Evolutionary conservation across 1,140 invertebrate genomes (phyloP), one percentile per base, ranked within the genome.

Genomic region (Stratiolaelaps scimitus): DNA sequence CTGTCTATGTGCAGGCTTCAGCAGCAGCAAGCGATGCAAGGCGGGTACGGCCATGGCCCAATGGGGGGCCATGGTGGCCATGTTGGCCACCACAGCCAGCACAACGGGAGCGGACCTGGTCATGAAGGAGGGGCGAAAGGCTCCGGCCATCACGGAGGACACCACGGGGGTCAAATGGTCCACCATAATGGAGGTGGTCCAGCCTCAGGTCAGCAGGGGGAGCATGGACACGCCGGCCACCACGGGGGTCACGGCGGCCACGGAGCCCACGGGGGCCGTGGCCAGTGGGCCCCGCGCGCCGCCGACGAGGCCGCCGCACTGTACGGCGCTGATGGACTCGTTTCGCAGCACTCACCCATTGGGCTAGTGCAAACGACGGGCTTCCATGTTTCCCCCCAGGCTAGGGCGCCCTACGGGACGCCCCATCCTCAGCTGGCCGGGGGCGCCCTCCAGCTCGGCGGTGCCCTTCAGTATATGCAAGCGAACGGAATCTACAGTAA

Each of bases 381-480:
- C 34, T 60, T 60, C 53, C 53, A 60, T 34, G 53, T 60, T 26
- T 60, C 53, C 34, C 53, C 53, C 34, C 53, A 60, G 34, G 53
- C 26, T 17, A 26, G 53, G 53, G 53, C 53, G 26, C 26, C 53
- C 13, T 60, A 60, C 20, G 53, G 53, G 15, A 34, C 53, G 15
- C 53, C 53, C 20, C 53, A 60, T 60, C 53, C 53, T 60, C 53
- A 60, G 53, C 53, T 60, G 26, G 34, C 26, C 23, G 53, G 53
- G 26, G 53, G 53, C 20, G 34, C 53, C 5, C 53, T 60, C 13
- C 53, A 60, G 23, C 53, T 60, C 10, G 53, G 53, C 15, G 53
- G 53, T 20, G 53, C 53, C 17, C 53, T 60, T 34, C 53, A 60
- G 53, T 60, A 60, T 34, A 60, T 60, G 53, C 53, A 60, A 60